Evolutionary conservation across 2,888 invertebrate species (phyloP), one percentile per base, ranked within the genome.

Genomic region (Drosophila pseudotalamancana): DNA sequence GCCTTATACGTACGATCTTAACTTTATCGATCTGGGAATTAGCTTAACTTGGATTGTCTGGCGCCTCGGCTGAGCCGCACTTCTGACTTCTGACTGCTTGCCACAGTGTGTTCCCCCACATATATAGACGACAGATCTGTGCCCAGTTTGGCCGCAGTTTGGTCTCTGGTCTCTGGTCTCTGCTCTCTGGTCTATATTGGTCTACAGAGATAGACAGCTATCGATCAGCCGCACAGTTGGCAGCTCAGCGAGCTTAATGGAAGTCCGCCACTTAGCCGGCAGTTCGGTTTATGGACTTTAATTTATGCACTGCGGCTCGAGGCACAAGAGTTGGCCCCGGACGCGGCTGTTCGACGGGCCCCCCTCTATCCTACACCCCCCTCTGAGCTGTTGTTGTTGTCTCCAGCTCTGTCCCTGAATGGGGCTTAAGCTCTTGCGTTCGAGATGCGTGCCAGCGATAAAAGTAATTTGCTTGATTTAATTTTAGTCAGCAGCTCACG

Each of bases 381-480:
- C 23, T n/a, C 21, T 6, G 3, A 5, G 34, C 19, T 14, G 6
- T 5, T 25, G 27, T 29, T 31, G 18, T 16, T 31, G 27, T 69
- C 55, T 37, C 50, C 45, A 56, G 69, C 45, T 56, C 71, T 70
- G 75, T 72, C 76, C 75, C 72, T 72, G 71, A 72, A 60, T 62
- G 87, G 68, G 64, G 70, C 77, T 86, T 79, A 77, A 71, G 77
- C 84, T 81, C 67, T 84, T 83, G 82, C 83, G 86, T 86, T 80
- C 60, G 76, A 81, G 87, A 83, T 83, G 84, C 79, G 87, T 84
- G 87, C 81, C 84, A 77, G 77, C 78, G 83, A 84, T 83, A 83
- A 86, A 83, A 86, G 87, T 86, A 83, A 83, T 83, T 83, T 83
- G 83, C 83, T 83, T 83, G 83, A 83, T 83, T 83, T 83, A 86